Evolutionary conservation across 2,888 invertebrate genomes (phyloP).

Genomic region (Sisyra terminalis): DNA sequence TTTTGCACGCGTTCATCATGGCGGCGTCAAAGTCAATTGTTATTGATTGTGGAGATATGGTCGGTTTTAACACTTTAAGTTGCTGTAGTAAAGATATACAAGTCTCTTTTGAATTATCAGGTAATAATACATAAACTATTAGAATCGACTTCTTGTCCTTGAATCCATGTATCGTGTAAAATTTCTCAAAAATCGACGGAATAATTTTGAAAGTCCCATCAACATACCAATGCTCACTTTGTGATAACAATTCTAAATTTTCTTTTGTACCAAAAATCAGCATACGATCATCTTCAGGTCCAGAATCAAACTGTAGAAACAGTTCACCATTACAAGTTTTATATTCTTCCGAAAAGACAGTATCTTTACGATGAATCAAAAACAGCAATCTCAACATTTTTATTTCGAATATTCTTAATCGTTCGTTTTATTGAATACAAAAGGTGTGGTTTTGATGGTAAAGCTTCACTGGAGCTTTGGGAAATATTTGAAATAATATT

Average conservation of each 20-base stretch:
- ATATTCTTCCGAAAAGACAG: too few species aligned
- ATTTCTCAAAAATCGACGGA: slow-evolving; percentile 13
- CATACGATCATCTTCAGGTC: not conserved
- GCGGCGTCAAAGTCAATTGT: slow-evolving; percentile 9
- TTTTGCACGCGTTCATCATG: slow-evolving; percentile 8
- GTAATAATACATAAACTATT: slow-evolving; percentile 11
- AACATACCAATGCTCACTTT: slow-evolving; percentile 10
- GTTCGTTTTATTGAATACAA: too few species aligned
- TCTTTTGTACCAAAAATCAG: not conserved
- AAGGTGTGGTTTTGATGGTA: too few species aligned
- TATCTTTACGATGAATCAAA: too few species aligned
- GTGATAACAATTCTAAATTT: not conserved
- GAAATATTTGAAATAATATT: too few species aligned
- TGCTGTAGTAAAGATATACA: slow-evolving; percentile 8
- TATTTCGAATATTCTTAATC: too few species aligned
- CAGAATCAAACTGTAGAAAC: slow-evolving; percentile 2
- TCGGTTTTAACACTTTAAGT: slow-evolving; percentile 6
- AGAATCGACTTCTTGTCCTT: slow-evolving; percentile 10
- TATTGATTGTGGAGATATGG: slow-evolving; percentile 6
- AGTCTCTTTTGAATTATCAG: slow-evolving; percentile 10
- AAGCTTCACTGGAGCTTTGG: too few species aligned
- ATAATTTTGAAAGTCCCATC: slow-evolving; percentile 13
- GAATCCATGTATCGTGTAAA: slow-evolving; percentile 13
- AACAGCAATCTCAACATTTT: too few species aligned
- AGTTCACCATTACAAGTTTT: not conserved